A percentile compares a stretch with the other conserved stretches of the same genome.
These are phyloP conservation scores for Apocrypta bakeri DNA, from an alignment of 1,140 invertebrate species.

Conservation along the genomic window DNA sequence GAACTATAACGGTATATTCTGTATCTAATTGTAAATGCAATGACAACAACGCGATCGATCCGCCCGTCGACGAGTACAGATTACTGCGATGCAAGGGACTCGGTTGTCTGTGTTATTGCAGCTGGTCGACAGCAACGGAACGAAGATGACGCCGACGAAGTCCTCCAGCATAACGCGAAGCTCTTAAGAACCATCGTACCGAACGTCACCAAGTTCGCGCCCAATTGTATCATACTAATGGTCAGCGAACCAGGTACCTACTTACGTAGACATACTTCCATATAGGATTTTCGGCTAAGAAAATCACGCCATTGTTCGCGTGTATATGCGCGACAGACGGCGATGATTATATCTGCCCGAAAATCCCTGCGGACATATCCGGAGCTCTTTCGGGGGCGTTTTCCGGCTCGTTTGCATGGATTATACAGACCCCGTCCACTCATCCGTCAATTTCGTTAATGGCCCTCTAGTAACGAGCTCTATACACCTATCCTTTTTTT, in stretches of 20 bases:
- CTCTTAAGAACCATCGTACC: slow-evolving; percentile 77
- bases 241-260: slow-evolving; percentile 77
- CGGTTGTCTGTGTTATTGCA: slow-evolving; percentile 78
- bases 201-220: slow-evolving; percentile 76
- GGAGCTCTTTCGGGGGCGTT: background rate
- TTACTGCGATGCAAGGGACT: slow-evolving; percentile 75
- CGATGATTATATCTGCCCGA: too few species aligned
- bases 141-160: slow-evolving; percentile 71
- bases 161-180: slow-evolving; percentile 77
- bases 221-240: slow-evolving; percentile 77
- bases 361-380: background rate
- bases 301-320: too few species aligned
- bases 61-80: too few species aligned
- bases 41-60: too few species aligned
- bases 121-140: slow-evolving; percentile 74
- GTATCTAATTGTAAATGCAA: too few species aligned
- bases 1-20: too few species aligned
- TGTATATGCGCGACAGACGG: too few species aligned
- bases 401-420: background rate
- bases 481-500: background rate
- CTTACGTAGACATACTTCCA: too few species aligned
- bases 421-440: background rate
- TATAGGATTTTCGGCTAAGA: background rate
- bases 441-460: background rate
- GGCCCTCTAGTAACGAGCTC: background rate